Conservation (phyloP, 2,888 invertebrate genomes). For the Melanotus villosus region DNA sequence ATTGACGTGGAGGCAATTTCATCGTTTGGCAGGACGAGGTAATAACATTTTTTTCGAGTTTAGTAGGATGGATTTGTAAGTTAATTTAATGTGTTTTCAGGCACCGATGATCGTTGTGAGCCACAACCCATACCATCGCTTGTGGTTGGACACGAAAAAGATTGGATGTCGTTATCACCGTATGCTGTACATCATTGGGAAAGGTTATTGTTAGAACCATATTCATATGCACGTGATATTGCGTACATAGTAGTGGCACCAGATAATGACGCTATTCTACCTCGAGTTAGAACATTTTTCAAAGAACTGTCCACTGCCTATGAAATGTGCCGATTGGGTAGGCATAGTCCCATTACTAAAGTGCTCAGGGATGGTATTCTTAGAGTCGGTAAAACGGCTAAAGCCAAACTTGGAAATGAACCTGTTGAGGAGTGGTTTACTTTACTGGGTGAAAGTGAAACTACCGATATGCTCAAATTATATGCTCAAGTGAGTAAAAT, state of each 20-base stretch:
- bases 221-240: slow-evolving; percentile 94
- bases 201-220: slow-evolving; percentile 95
- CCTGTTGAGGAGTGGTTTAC: slow-evolving; percentile 93
- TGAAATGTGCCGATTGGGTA: slow-evolving; percentile 94
- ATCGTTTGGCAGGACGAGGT: slow-evolving; percentile 91
- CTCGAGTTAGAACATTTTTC: slow-evolving; percentile 88
- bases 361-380: slow-evolving; percentile 90
- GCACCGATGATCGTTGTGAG: slow-evolving; percentile 95
- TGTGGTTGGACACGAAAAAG: slow-evolving; percentile 94
- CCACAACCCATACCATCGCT: slow-evolving; percentile 97
- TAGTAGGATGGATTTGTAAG: neutral
- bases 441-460: slow-evolving; percentile 83
- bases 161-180: slow-evolving; percentile 95
- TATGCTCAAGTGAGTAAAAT: slow-evolving; percentile 80
- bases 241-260: slow-evolving; percentile 96
- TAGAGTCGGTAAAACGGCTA: slow-evolving; percentile 80
- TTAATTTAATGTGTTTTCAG: slow-evolving; percentile 45
- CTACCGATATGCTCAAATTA: slow-evolving; percentile 87
- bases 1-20: slow-evolving; percentile 98
- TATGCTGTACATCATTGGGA: slow-evolving; percentile 97
- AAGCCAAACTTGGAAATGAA: slow-evolving; percentile 73
- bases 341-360: slow-evolving; percentile 91
- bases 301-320: slow-evolving; percentile 94
- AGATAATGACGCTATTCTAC: slow-evolving; percentile 87
- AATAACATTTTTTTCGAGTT: slow-evolving; percentile 10